Conservation (phyloP, 35 echinoderm and acorn worm species). For the Lytechinus pictus region DNA sequence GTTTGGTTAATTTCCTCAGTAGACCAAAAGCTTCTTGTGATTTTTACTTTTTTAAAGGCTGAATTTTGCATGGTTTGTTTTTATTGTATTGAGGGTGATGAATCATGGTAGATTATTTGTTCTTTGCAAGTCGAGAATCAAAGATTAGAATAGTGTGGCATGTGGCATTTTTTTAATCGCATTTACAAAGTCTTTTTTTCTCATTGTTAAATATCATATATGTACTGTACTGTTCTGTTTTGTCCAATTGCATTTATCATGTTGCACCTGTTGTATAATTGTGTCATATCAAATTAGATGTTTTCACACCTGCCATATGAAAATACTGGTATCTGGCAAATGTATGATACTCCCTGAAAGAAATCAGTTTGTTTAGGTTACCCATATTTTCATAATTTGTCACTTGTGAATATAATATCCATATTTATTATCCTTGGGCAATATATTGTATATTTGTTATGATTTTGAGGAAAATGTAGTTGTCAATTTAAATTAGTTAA, state of each 20-base stretch:
- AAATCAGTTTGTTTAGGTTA: no score
- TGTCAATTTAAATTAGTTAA: no score
- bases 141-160: not conserved
- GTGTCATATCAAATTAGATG: not conserved
- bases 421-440: no score
- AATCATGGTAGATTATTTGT: not conserved
- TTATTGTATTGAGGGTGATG: not conserved
- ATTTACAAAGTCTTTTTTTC: not conserved
- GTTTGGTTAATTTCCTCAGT: not conserved
- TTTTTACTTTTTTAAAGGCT: not conserved
- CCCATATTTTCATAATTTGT: no score
- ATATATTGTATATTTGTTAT: no score
- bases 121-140: not conserved
- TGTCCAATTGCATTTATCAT: not conserved
- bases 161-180: not conserved
- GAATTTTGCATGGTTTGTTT: not conserved
- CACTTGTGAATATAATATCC: no score
- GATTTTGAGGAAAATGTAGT: no score
- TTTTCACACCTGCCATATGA: not conserved
- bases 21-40: not conserved
- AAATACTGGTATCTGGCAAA: no score
- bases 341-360: no score
- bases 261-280: not conserved
- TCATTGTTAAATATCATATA: not conserved
- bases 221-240: not conserved